Evolutionary conservation across 2,888 invertebrate genomes (phyloP), one percentile per base, ranked within the genome.

Genomic region (Lacanobia wlatinum): DNA sequence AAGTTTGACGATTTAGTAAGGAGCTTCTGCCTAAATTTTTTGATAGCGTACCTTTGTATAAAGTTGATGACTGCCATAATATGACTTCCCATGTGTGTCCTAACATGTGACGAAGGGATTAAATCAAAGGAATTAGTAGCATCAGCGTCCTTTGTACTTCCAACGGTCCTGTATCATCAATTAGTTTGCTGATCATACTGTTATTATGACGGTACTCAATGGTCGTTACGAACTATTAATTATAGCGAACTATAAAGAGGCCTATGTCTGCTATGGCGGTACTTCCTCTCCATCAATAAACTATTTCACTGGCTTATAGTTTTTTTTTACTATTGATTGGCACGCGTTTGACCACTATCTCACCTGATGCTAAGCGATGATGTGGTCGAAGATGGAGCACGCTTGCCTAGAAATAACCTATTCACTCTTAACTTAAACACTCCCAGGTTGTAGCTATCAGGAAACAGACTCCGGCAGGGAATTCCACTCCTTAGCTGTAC

Each of bases 221-320:
- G 43, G 40, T 70, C 9, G 21, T 60, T 69, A 40, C 59, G 59
- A n/a, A 21, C 50, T 68, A 74, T 76, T 60, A 55, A 77, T 50
- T 69, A 43, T 43, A 55, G 18, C 12, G 1, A 48, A 28, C n/a
- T 65, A 16, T 28, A 64, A 14, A 50, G 40, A 43, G n/a, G 23
- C 23, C n/a, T 58, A 23, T 28, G 14, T 48, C 34, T 38, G 28
- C 9, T 48, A 52, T 76, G 21, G 10, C 53, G 18, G 34, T 73
- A 18, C 43, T 58, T 50, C 48, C 21, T 23, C 66, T 43, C 70
- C 6, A 9, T 48, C 12, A 56, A 7, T 40, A 0, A 28, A n/a
- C 28, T n/a, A 21, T 46, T 38, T 40, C 38, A 34, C 9, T 56
- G 18, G 18, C 34, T n/a, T n/a, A n/a, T n/a, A n/a, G n/a, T n/a